These are phyloP conservation scores for Amaurobius ferox DNA, from an alignment of 2,888 invertebrate genomes.

Conservation along the genomic window DNA sequence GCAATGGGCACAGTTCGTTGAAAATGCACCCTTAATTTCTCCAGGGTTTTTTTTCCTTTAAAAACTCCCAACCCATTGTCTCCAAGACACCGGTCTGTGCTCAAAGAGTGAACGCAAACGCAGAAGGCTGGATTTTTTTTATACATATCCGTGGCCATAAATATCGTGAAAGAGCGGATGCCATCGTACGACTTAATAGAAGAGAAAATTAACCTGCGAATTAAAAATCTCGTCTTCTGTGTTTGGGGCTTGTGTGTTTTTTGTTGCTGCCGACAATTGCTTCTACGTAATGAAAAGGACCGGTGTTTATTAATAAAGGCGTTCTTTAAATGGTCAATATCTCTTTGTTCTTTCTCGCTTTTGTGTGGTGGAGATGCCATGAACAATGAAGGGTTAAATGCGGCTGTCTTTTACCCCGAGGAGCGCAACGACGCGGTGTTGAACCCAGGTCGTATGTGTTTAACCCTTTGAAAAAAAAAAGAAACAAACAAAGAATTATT, in stretches of 20 bases:
- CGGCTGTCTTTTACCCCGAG: background rate
- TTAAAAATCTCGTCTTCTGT: conserved; percentile 39
- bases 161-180: conserved; percentile 49
- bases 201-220: conserved; percentile 46
- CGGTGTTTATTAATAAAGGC: conserved; percentile 14
- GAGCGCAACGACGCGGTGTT: background rate
- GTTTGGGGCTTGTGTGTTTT: conserved; percentile 13
- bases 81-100: conserved; percentile 26
- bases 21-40: background rate
- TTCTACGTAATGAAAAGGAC: conserved; percentile 24
- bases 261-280: conserved; percentile 28
- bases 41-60: background rate
- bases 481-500: too few species aligned
- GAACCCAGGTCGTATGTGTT: background rate
- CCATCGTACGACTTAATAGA: conserved; percentile 41
- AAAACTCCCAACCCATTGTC: conserved; percentile 35
- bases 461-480: background rate
- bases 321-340: background rate
- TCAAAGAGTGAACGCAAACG: conserved; percentile 32
- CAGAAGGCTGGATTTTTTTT: background rate
- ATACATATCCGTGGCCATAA: conserved; percentile 19
- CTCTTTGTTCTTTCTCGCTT: background rate
- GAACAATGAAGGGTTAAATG: conserved; percentile 2
- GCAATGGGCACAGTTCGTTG: conserved; percentile 4
- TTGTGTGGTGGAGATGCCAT: background rate